Evolutionary conservation across 2,888 invertebrate species (phyloP).

Genomic region (Dorcus parallelipipedus): DNA sequence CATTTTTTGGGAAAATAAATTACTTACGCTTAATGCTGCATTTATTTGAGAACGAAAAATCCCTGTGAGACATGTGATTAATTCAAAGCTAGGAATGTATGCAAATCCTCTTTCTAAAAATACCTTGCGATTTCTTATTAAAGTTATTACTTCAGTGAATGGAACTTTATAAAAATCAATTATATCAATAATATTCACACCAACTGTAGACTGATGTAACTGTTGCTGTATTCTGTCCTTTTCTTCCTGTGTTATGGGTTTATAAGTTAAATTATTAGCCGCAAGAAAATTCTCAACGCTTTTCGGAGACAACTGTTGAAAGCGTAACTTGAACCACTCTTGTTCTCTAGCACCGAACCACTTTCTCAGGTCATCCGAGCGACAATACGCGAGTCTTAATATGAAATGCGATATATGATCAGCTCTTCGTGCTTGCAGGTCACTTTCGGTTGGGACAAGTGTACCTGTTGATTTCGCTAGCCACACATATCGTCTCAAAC

Average conservation of each 20-base stretch:
- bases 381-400: slow-evolving; percentile 85
- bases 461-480: slow-evolving; percentile 58
- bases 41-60: slow-evolving; percentile 71
- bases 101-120: slow-evolving; percentile 80
- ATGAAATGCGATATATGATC: slow-evolving; percentile 95
- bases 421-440: slow-evolving; percentile 64
- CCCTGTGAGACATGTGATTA: slow-evolving; percentile 77
- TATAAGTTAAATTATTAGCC: slow-evolving; percentile 64
- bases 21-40: slow-evolving; percentile 62
- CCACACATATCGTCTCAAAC: slow-evolving; percentile 62
- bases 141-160: slow-evolving; percentile 82
- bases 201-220: slow-evolving; percentile 60
- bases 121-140: slow-evolving; percentile 75
- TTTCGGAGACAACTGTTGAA: slow-evolving; percentile 61
- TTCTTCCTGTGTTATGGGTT: slow-evolving; percentile 64
- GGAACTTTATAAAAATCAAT: slow-evolving; percentile 78
- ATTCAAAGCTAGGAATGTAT: slow-evolving; percentile 80
- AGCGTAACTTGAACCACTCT: slow-evolving; percentile 83
- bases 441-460: slow-evolving; percentile 56
- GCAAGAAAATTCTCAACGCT: slow-evolving; percentile 65
- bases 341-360: slow-evolving; percentile 90
- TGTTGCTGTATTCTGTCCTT: slow-evolving; percentile 60
- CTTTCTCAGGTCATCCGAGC: slow-evolving; percentile 75
- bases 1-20: not conserved
- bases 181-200: slow-evolving; percentile 55